Evolutionary conservation across 2,888 invertebrate species (phyloP).

Genomic region (Microdon myrmicae): DNA sequence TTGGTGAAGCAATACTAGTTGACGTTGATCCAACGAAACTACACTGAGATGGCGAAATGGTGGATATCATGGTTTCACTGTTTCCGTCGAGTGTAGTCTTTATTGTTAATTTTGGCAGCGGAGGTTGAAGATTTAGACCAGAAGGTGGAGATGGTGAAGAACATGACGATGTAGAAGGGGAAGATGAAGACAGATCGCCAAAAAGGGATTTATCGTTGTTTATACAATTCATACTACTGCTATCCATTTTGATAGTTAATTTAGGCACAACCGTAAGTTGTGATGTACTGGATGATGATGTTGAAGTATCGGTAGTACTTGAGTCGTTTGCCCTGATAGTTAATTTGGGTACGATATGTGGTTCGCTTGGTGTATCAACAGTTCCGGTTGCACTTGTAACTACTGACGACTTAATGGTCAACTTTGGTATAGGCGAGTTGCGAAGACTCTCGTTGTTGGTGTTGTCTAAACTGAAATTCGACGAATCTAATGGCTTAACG

Average conservation of each 20-base stretch:
- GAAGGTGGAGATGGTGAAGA: constrained; percentile 49
- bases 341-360: constrained; percentile 66
- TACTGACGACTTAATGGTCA: constrained; percentile 55
- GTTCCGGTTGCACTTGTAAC: constrained; percentile 21
- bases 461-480: constrained; percentile 59
- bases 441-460: constrained; percentile 52
- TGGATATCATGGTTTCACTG: constrained; percentile 62
- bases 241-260: constrained; percentile 64
- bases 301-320: constrained; percentile 59
- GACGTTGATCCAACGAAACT: constrained; percentile 46
- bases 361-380: constrained; percentile 52
- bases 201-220: constrained; percentile 34
- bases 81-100: constrained; percentile 67
- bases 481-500: constrained; percentile 58
- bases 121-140: constrained; percentile 56
- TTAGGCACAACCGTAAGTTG: constrained; percentile 61
- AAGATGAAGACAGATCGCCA: constrained; percentile 34
- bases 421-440: constrained; percentile 55
- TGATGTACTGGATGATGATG: constrained; percentile 56
- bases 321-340: constrained; percentile 60
- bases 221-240: constrained; percentile 53
- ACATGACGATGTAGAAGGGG: constrained; percentile 46
- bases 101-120: constrained; percentile 72
- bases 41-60: constrained; percentile 56
- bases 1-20: constrained; percentile 55